These are phyloP conservation scores for Apis laboriosa DNA, from an alignment of 1,140 invertebrate species.

Conservation along the genomic window DNA sequence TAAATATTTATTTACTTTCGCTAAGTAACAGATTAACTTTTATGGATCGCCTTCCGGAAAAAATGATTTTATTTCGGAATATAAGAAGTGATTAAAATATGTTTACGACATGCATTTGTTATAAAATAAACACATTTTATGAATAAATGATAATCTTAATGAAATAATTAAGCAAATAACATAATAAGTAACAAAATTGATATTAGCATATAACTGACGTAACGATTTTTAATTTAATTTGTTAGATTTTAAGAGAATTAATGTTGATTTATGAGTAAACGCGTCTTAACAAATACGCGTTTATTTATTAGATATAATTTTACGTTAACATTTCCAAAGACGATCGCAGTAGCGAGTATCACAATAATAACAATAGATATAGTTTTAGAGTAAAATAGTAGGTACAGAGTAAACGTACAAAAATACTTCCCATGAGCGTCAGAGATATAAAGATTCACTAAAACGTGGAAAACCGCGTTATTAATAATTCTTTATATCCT, in stretches of 20 bases:
- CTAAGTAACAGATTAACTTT: slow-evolving; percentile 40
- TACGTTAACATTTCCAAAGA: slow-evolving; percentile 66
- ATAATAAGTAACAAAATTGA: slow-evolving; percentile 46
- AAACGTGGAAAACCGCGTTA: slow-evolving; percentile 66
- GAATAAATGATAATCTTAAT: slow-evolving; percentile 41
- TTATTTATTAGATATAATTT: slow-evolving; percentile 55
- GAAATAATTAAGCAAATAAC: slow-evolving; percentile 46
- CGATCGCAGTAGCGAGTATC: slow-evolving; percentile 70
- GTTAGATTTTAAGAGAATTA: slow-evolving; percentile 48
- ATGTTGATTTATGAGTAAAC: slow-evolving; percentile 45
- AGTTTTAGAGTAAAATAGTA: slow-evolving; percentile 72
- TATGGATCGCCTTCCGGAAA: slow-evolving; percentile 27
- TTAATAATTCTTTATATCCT: slow-evolving; percentile 57
- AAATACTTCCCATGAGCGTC: slow-evolving; percentile 75
- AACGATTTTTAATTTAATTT: slow-evolving; percentile 44
- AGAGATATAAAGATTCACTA: slow-evolving; percentile 68
- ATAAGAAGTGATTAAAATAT: slow-evolving; percentile 40
- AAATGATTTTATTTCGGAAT: slow-evolving; percentile 7
- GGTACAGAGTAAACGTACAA: slow-evolving; percentile 77
- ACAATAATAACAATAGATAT: slow-evolving; percentile 76
- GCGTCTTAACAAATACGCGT: slow-evolving; percentile 53
- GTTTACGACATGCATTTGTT: slow-evolving; percentile 41
- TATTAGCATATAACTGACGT: slow-evolving; percentile 44
- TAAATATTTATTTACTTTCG: slow-evolving; percentile 42
- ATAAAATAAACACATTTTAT: slow-evolving; percentile 32